phyloP scores from a whole-genome alignment of 2,888 invertebrate species.

The Ormyrus labotus region DNA sequence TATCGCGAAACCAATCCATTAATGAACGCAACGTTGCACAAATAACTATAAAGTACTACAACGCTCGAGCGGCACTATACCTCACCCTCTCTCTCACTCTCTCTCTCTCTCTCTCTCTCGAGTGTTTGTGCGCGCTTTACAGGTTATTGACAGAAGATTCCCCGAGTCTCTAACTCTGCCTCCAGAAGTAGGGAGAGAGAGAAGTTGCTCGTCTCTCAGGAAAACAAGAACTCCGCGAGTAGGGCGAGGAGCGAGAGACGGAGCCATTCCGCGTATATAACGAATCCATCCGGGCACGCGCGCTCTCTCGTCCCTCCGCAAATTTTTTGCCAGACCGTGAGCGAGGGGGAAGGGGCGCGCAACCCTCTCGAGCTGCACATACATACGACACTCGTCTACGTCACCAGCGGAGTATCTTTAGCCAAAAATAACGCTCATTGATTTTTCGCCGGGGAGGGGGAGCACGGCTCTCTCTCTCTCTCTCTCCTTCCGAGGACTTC shows the following conservation, averaged over 20 bases:
- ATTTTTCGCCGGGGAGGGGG: constrained; percentile 60
- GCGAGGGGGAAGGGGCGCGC: background rate
- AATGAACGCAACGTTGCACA: constrained; percentile 41
- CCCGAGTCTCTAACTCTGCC: background rate
- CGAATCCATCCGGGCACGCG: background rate
- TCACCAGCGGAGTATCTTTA: constrained; percentile 44
- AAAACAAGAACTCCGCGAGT: constrained; percentile 2
- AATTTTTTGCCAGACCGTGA: no score
- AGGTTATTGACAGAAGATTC: constrained; percentile 31
- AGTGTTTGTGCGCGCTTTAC: constrained; percentile 8
- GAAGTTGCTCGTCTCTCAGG: background rate
- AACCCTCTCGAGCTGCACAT: constrained; percentile 10
- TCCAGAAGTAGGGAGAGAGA: background rate
- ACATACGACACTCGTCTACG: constrained; percentile 39
- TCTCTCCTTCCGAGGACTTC: background rate
- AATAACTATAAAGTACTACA: constrained; percentile 24
- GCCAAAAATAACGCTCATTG: constrained; percentile 62
- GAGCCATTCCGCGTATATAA: background rate
- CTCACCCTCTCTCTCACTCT: constrained; percentile 5
- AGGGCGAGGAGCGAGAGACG: background rate
- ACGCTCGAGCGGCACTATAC: background rate
- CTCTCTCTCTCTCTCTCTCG: background rate
- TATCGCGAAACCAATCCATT: constrained; percentile 49
- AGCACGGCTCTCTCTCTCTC: background rate
- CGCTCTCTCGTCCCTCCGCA: no score